Evolutionary conservation across 2,797 vertebrate genomes (phyloP), one percentile per base, ranked within the genome.

Genomic region (Takifugu rubripes): DNA sequence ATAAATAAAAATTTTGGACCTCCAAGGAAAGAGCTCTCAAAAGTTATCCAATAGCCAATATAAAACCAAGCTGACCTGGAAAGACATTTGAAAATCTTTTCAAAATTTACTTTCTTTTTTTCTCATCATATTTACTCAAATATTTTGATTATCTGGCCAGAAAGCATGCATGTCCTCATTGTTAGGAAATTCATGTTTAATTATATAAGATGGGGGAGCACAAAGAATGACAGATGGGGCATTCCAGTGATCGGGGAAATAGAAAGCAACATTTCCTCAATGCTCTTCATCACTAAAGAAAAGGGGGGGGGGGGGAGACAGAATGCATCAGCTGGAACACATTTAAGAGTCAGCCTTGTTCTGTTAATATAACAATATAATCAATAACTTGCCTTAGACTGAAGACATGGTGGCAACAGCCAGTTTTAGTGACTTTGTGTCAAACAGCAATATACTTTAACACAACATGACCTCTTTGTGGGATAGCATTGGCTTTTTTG

Each of bases 161-260:
- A 70, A 80, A 69, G 57, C 74, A 75, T 72, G 56, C 62, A 15
- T 59, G 68, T 73, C 58, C 68, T 51, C 58, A 72, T 83, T 81
- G 81, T 65, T 74, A 74, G 71, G 77, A 70, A 77, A 82, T 84
- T 80, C 81, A 64, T 61, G 59, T 54, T 52, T 78, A 86, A 85
- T 84, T 79, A 68, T 52, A 53, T 72, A 81, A 82, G 75, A 77
- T 42, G 51, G 45, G 63, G 48, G 49, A 44, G 71, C 64, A 61
- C 52, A 49, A 46, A 21, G 61, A 78, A 75, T 72, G 72, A 83
- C 88, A 88, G 77, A 84, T 85, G 49, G 83, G 83, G 84, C 73
- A 85, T 67, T 79, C 64, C 54, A 47, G 70, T 72, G 72, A 83
- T 81, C 61, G 9, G 43, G 59, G 66, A 75, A 72, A 68, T 40